Percentiles rank a stretch among this genome's conserved stretches.
Conservation (phyloP, 2,797 vertebrate genomes). For the Enteromius unitaeniatus region DNA sequence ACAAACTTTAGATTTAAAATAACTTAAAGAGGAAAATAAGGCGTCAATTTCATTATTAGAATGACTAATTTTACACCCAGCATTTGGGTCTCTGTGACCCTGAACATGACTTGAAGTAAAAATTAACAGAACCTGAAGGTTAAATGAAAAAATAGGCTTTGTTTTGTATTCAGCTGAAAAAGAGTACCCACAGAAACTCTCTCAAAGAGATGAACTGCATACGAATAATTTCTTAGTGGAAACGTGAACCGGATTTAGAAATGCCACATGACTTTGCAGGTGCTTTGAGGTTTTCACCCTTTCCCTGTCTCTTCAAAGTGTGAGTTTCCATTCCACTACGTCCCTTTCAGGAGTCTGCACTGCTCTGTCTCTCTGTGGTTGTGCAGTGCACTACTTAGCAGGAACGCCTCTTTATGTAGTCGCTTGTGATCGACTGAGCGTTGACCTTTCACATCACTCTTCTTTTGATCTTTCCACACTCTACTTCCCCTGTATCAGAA, state of each 20-base stretch:
- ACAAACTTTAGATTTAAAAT: background rate
- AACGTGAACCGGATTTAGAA: background rate
- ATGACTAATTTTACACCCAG: background rate
- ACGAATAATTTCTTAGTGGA: background rate
- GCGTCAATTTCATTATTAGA: background rate
- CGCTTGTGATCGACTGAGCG: slow-evolving; percentile 68
- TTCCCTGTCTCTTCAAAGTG: slow-evolving; percentile 9
- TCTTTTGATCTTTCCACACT: slow-evolving; percentile 77
- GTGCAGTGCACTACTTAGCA: slow-evolving; percentile 56
- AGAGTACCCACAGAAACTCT: background rate
- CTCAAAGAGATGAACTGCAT: background rate
- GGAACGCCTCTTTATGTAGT: slow-evolving; percentile 63
- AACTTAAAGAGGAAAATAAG: background rate
- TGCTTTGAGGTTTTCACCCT: slow-evolving; percentile 20
- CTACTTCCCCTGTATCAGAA: slow-evolving; percentile 72
- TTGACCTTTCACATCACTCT: slow-evolving; percentile 73
- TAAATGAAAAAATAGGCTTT: background rate
- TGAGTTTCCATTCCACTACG: slow-evolving; percentile 32
- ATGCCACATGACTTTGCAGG: background rate
- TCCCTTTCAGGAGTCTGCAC: slow-evolving; percentile 34
- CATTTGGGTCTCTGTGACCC: background rate
- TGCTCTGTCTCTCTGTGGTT: slow-evolving; percentile 45
- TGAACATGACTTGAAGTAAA: background rate
- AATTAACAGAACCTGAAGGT: background rate
- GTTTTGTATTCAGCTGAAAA: background rate